These are phyloP conservation scores for Drosophila birchii DNA, from an alignment of 2,888 invertebrate species.

Conservation along the genomic window DNA sequence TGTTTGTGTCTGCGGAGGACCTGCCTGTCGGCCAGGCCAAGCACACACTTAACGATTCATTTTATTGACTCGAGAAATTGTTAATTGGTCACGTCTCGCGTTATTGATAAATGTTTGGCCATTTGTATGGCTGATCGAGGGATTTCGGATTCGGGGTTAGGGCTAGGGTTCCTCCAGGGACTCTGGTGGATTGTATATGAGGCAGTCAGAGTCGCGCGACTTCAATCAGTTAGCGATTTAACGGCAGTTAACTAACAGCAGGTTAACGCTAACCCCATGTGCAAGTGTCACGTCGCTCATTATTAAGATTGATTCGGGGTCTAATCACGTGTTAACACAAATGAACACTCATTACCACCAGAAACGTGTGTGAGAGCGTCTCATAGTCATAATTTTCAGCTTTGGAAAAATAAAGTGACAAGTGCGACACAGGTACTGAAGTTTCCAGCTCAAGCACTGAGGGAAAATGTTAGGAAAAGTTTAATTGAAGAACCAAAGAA, in stretches of 20 bases:
- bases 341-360: slow-evolving; percentile 73
- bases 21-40: slow-evolving; percentile 13
- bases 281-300: slow-evolving; percentile 70
- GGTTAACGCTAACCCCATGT: slow-evolving; percentile 18
- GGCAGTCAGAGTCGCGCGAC: slow-evolving; percentile 75
- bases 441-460: slow-evolving; percentile 40
- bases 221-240: slow-evolving; percentile 69
- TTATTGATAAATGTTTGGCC: slow-evolving; percentile 73
- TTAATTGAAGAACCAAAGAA: background rate
- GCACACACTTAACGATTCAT: slow-evolving; percentile 22
- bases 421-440: slow-evolving; percentile 60
- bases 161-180: slow-evolving; percentile 1
- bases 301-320: slow-evolving; percentile 74
- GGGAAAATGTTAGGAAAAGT: background rate
- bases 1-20: slow-evolving; percentile 17
- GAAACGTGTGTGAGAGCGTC: slow-evolving; percentile 12
- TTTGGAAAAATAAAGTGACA: slow-evolving; percentile 46
- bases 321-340: slow-evolving; percentile 79
- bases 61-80: slow-evolving; percentile 62
- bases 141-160: background rate
- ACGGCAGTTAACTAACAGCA: slow-evolving; percentile 59
- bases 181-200: slow-evolving; percentile 6
- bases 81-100: slow-evolving; percentile 74
- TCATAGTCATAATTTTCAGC: slow-evolving; percentile 3
- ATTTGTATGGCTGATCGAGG: slow-evolving; percentile 52